Conservation (phyloP, 1,140 invertebrate species). For the Delia radicum region DNA sequence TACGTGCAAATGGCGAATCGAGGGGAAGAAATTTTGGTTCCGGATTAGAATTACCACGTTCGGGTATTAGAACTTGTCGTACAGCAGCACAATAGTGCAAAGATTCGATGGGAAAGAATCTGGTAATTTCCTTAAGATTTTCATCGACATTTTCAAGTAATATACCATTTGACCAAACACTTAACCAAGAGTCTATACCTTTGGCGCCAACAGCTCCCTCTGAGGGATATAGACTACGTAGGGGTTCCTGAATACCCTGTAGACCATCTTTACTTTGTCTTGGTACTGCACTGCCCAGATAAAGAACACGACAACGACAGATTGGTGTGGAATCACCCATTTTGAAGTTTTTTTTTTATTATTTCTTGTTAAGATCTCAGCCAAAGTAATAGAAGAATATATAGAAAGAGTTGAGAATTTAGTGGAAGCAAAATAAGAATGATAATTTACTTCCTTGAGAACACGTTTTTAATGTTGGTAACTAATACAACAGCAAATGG, state of each 20-base stretch:
- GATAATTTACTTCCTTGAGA: conserved; percentile 18
- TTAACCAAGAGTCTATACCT: conserved; percentile 96
- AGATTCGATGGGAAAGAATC: conserved; percentile 96
- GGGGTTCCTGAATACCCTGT: conserved; percentile 95
- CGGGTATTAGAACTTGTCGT: conserved; percentile 72
- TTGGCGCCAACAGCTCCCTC: conserved; percentile 77
- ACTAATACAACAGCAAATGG: background rate
- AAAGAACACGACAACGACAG: conserved; percentile 95
- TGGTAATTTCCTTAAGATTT: conserved; percentile 88
- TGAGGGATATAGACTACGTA: conserved; percentile 89
- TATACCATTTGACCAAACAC: conserved; percentile 95
- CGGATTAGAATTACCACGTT: conserved; percentile 56
- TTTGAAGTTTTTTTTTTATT: background rate
- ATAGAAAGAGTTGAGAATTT: background rate
- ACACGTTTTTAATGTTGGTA: conserved; percentile 18
- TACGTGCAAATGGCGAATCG: conserved; percentile 91
- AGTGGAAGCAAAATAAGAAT: background rate
- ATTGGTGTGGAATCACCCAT: conserved; percentile 79
- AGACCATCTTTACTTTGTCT: conserved; percentile 97
- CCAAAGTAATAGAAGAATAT: background rate
- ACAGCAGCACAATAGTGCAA: conserved; percentile 98
- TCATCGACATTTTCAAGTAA: conserved; percentile 96
- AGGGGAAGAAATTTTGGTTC: conserved; percentile 90
- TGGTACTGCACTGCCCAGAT: conserved; percentile 95
- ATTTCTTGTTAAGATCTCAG: too few species aligned